Evolutionary conservation across 2,113 vertebrate species (phyloP).

Genomic region (Lycaon pictus): DNA sequence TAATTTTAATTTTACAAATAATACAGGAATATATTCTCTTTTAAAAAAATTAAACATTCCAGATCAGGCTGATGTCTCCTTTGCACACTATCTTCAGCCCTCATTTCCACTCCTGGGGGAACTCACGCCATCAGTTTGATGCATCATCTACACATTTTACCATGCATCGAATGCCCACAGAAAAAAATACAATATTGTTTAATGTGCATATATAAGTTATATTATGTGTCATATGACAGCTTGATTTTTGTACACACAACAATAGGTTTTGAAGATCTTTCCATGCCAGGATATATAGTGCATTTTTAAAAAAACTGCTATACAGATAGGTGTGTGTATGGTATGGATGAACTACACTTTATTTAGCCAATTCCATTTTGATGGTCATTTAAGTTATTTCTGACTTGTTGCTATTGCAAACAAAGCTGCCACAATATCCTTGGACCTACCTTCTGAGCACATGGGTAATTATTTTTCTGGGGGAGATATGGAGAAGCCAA

Average conservation of each 20-base stretch:
- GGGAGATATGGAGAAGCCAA: neutral
- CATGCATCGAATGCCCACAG: neutral
- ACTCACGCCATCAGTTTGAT: neutral
- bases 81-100: neutral
- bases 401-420: neutral
- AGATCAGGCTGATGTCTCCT: neutral
- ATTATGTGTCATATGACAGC: neutral
- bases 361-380: neutral
- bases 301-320: neutral
- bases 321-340: neutral
- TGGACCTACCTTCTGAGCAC: neutral
- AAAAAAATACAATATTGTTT: neutral
- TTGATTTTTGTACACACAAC: neutral
- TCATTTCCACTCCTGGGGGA: neutral
- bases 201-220: neutral
- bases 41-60: slow-evolving; percentile 11
- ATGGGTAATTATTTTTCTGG: neutral
- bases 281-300: neutral
- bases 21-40: neutral
- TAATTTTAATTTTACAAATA: slow-evolving; percentile 22
- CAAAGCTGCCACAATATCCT: neutral
- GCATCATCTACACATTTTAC: neutral
- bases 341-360: neutral
- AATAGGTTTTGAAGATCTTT: neutral
- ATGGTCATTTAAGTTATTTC: slow-evolving; percentile 16